Percentiles rank a stretch among this genome's conserved stretches.
Evolutionary conservation across 2,797 vertebrate species (phyloP).

Genomic region (Danio jaintianensis): DNA sequence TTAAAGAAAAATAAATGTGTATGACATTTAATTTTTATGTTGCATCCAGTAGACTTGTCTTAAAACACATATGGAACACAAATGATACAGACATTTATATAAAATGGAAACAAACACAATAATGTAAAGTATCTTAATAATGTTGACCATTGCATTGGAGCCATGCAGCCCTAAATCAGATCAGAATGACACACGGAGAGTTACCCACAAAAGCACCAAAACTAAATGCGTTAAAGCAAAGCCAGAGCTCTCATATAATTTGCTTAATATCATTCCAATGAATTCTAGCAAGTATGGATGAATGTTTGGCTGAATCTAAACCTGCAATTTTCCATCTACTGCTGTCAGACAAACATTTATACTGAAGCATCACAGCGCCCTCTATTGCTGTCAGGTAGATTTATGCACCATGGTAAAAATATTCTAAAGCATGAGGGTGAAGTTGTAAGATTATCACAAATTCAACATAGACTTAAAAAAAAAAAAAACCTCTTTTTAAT

Average conservation of each 20-base stretch:
- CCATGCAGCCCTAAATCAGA: background rate
- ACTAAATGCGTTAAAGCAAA: background rate
- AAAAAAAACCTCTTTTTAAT: too few relatives aligned
- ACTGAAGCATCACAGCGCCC: slow-evolving; percentile 34
- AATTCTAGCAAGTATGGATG: background rate
- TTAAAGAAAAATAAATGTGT: background rate
- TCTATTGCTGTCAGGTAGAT: slow-evolving; percentile 17
- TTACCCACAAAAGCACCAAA: background rate
- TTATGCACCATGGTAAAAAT: background rate
- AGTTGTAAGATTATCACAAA: too few relatives aligned
- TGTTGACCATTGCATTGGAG: background rate
- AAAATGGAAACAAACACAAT: background rate
- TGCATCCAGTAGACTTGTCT: background rate
- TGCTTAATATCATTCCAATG: background rate
- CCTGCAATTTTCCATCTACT: background rate
- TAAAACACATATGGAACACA: background rate
- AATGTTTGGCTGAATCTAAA: background rate
- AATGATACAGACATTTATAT: background rate
- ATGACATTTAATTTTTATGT: background rate
- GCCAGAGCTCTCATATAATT: background rate
- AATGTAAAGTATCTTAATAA: background rate
- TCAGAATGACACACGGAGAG: background rate
- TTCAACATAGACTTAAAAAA: too few relatives aligned
- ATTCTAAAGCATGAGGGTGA: background rate
- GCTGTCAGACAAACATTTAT: background rate